Evolutionary conservation across 2,888 invertebrate genomes (phyloP), one percentile per base, ranked within the genome.

Genomic region (Macrosiphum euphorbiae): DNA sequence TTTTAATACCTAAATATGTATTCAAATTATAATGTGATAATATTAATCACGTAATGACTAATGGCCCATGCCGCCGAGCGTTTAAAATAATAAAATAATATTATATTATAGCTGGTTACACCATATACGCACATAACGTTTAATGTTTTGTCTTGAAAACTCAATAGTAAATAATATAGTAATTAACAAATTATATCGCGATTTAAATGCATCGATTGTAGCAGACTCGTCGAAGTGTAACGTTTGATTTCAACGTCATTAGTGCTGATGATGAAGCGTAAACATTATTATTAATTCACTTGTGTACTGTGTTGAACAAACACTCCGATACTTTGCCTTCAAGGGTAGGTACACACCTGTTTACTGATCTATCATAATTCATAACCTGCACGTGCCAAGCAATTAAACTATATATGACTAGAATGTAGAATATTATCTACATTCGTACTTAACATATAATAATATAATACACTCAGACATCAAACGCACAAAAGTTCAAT

Each of bases 181-280:
- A 78, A 35, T 78, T 78, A 78, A 24, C 20, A 24, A 78, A 78
- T 78, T 78, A 78, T 20, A 78, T 35, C 35, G 35, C 78, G 35
- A 35, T 78, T 78, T 78, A 20, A 78, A 78, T 78, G 35, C 78
- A 78, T 20, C 8, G 35, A 35, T 35, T 20, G 7, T 10, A 78
- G 8, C 20, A 35, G 20, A 78, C 8, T 78, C 78, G 8, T 78
- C 3, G 35, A 78, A 35, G 78, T 78, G 78, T 89, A 28, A 61
- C 58, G 8, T 61, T 28, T 35, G 35, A 44, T 89, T 41, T 86
- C 44, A 26, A 58, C 85, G 7, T 91, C 84, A 91, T 91, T 85
- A 91, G 55, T 44, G n/a, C 55, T 35, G 28, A 91, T 91, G 44
- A 91, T 58, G 55, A 86, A 85, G 55, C 85, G 85, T 20, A 55